Base-by-base conservation (phyloP, 2,888 invertebrate species). In the Macrosiphum euphorbiae region DNA sequence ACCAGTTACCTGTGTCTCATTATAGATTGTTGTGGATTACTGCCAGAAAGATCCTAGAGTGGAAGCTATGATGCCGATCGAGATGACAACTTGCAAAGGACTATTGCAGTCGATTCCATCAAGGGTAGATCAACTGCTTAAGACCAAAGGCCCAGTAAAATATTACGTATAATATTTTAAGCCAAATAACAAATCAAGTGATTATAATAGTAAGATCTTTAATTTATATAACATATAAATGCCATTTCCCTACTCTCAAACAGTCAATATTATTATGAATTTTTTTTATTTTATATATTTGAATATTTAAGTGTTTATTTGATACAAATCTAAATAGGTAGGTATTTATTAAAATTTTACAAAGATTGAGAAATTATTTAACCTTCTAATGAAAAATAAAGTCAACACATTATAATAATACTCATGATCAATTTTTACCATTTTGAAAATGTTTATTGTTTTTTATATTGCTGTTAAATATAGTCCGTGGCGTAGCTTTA, bases 1-100 rank as follows among this genome's bases (percentile, higher is more conserved):
- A 78, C 2, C 78, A 35, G 35, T 78, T 78, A 78, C 20, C 35
- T 78, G 26, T 78, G 35, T 78, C 7, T 35, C 35, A 78, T 78
- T 78, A 35, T 78, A 78, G 78, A 78, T 35, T n/a, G 87, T 88
- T 35, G n/a, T 88, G 87, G 35, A 88, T 20, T 88, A 88, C 87
- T 88, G 87, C 35, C 3, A 52, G 3, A 88, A 1, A 35, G 47
- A 88, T 88, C 87, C 87, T n/a, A 52, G 28, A 78, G 20, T 78
- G 35, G 78, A 78, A 8, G 20, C 20, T 0, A 78, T 78, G 78
- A 78, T 78, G 35, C 78, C 78, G 35, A 5, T 78, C 8, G 78
- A 78, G 20, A 20, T 78, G 8, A 8, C 35, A 35, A 78, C 20
- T 78, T 78, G 78, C 20, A 78, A 35, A 78, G 78, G 8, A 35